Conservation (phyloP, 2,888 invertebrate genomes). For the Lacanobia wlatinum region DNA sequence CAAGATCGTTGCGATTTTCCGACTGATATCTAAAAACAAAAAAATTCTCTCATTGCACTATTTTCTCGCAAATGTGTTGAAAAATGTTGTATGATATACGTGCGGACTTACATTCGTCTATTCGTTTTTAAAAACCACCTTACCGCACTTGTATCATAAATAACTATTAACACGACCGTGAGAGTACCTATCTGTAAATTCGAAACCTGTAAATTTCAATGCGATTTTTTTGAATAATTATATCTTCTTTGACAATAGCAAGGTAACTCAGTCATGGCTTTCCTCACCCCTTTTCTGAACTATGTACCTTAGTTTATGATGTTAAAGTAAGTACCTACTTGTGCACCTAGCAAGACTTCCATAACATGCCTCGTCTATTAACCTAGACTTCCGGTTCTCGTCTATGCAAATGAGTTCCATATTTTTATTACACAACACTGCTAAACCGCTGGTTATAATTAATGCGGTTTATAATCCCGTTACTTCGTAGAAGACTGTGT, state of each 20-base stretch:
- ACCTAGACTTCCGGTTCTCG: slow-evolving; percentile 20
- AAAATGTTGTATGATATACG: no score
- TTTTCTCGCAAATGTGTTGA: no score
- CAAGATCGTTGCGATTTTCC: no score
- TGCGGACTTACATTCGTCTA: no score
- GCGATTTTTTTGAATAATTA: background rate
- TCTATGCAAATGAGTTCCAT: slow-evolving; percentile 29
- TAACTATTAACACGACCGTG: no score
- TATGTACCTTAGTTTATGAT: background rate
- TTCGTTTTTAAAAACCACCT: no score
- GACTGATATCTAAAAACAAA: no score
- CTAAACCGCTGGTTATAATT: slow-evolving; percentile 49
- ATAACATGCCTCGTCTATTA: slow-evolving; percentile 3
- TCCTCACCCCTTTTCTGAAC: background rate
- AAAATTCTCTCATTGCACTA: no score
- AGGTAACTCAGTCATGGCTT: background rate
- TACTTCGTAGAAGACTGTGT: slow-evolving; percentile 48
- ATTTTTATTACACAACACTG: slow-evolving; percentile 42
- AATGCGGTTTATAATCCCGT: slow-evolving; percentile 60
- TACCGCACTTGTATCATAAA: no score
- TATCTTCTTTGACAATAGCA: background rate
- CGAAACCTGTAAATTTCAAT: no score
- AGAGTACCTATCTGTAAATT: no score
- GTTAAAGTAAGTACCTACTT: background rate
- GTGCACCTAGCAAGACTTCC: background rate